Evolutionary conservation across 2,797 vertebrate species (phyloP), one percentile per base, ranked within the genome.

Genomic region (Limosa lapponica): DNA sequence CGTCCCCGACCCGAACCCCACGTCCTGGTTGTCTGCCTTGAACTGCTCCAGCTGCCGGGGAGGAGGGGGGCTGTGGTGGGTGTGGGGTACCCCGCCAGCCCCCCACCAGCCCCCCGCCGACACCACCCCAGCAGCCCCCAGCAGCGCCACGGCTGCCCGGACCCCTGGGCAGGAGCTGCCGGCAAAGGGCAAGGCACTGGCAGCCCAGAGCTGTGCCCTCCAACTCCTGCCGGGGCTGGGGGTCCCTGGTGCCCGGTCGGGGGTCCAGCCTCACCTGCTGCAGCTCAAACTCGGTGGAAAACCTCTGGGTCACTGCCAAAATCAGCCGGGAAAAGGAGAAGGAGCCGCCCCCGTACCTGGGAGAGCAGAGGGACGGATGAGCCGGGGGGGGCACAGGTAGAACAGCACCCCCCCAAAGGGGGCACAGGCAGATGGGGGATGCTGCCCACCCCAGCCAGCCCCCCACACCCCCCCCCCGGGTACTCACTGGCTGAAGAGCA

Each of bases 321-420:
- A 99, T 98, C 57, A 99, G 97, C 55, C 54, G 69, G 34, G 98
- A 81, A 91, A 99, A 99, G 75, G 98, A 98, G 97, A 99, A 99
- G 13, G 98, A 99, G 67, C 98, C 98, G 1, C 82, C 97, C 2
- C 99, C 99, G 0, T 98, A 99, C 71, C 99, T 99, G 87, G 34
- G 27, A n/a, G 54, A 54, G 55, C 28, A 89, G 32, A 36, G 30
- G 9, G 13, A 28, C 0, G 3, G 15, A 41, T 73, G 43, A 75
- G 70, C 5, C 1, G 2, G 10, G 8, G 44, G 10, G 44, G 10
- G 7, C 34, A 24, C 2, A 5, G 13, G 2, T 16, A 46, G 30
- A 81, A 72, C 48, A 11, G 22, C 71, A 49, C 17, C 67, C 18
- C 41, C 52, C 4, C 4, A 13, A 1, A 0, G 34, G 44, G 82